These are phyloP conservation scores for Temnopleurus reevesii DNA, from an alignment of 53 echinoderm and acorn worm genomes.

Conservation along the genomic window DNA sequence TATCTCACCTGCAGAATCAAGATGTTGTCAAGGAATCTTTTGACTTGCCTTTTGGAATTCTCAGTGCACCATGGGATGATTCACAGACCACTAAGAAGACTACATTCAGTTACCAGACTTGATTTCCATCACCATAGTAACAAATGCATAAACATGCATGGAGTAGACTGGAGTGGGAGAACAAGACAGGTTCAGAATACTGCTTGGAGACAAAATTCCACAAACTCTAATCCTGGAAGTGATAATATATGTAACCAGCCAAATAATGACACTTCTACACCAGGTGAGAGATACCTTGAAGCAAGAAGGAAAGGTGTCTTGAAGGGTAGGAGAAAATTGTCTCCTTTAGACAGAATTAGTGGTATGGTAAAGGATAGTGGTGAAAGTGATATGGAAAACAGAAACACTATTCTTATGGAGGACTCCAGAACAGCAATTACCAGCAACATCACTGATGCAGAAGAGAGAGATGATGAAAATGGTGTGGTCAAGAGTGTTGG, in stretches of 20 bases:
- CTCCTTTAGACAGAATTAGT: slow-evolving; percentile 65
- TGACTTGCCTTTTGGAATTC: background rate
- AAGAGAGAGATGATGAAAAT: background rate
- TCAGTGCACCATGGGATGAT: background rate
- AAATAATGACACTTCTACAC: background rate
- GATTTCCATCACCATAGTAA: background rate
- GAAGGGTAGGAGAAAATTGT: slow-evolving; percentile 58
- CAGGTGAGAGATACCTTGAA: slow-evolving; percentile 58
- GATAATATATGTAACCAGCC: background rate
- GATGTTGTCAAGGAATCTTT: background rate
- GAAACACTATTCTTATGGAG: background rate
- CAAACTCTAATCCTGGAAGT: background rate
- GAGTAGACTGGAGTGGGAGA: background rate
- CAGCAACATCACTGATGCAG: background rate
- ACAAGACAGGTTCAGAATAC: background rate
- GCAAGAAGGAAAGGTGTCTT: slow-evolving; percentile 62
- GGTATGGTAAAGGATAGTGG: slow-evolving; percentile 42
- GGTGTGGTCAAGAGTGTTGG: background rate
- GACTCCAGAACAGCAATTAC: background rate
- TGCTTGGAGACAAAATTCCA: background rate
- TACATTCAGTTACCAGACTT: background rate
- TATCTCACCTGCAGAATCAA: no score
- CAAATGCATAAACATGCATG: background rate
- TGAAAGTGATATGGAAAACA: background rate
- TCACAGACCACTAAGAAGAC: background rate